Evolutionary conservation across 35 echinoderm and acorn worm genomes (phyloP).

Genomic region (Holothuria glaberrima): DNA sequence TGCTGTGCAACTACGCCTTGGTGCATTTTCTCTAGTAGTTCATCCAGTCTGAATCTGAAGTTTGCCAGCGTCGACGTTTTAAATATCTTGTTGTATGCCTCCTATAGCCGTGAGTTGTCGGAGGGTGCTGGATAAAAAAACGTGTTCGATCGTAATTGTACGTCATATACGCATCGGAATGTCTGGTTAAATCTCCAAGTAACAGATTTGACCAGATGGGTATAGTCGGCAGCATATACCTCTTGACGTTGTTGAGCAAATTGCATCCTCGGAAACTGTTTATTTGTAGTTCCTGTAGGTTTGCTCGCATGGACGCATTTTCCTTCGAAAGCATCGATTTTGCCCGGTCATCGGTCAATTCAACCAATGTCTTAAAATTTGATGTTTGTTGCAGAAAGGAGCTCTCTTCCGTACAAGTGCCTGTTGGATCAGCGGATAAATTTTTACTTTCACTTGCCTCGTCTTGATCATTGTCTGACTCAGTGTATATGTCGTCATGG

Average conservation of each 20-base stretch:
- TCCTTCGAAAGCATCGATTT: too few species aligned
- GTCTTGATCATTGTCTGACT: too few species aligned
- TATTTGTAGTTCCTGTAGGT: neutral
- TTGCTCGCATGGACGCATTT: too few species aligned
- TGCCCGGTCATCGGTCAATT: too few species aligned
- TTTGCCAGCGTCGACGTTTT: neutral
- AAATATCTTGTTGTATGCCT: constrained; percentile 17
- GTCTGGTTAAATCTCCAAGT: neutral
- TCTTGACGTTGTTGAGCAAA: neutral
- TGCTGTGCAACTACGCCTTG: too few species aligned
- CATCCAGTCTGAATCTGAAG: constrained; percentile 31
- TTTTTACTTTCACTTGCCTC: too few species aligned
- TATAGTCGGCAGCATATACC: neutral
- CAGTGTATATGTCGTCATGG: neutral
- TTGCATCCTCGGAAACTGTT: neutral
- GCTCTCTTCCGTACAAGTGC: too few species aligned
- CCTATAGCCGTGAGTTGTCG: constrained; percentile 27
- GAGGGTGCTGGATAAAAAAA: neutral
- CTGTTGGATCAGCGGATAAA: too few species aligned
- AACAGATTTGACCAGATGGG: constrained; percentile 33
- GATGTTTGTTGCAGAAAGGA: too few species aligned
- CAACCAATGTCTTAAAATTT: too few species aligned
- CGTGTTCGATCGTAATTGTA: neutral
- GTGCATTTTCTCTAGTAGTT: neutral
- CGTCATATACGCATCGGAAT: neutral